Conservation (phyloP, 2,113 vertebrate species). For the Pseudopipra pipra region DNA sequence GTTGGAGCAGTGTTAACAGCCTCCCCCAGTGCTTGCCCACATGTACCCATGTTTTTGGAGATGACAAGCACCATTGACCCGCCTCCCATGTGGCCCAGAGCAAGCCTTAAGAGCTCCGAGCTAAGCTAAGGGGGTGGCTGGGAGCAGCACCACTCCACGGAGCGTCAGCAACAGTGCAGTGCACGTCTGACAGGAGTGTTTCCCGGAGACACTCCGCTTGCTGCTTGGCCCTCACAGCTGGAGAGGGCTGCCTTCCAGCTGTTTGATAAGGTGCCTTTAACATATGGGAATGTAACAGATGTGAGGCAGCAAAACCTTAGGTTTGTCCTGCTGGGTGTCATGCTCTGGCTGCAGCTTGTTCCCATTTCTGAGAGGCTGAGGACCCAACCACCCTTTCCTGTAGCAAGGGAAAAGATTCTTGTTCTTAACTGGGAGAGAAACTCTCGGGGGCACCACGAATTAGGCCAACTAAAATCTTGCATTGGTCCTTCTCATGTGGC, state of each 20-base stretch:
- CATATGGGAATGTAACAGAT: background rate
- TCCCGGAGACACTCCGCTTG: accelerated
- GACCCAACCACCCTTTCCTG: background rate
- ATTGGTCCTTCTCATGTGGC: background rate
- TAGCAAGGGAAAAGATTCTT: background rate
- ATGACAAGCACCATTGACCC: background rate
- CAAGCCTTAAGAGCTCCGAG: background rate
- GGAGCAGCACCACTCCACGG: background rate
- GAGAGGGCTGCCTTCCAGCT: background rate
- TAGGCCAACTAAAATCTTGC: background rate
- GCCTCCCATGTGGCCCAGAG: background rate
- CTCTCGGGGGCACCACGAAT: background rate
- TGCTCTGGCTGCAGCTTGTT: background rate
- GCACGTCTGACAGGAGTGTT: background rate
- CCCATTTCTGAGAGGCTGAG: background rate
- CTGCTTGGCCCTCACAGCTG: background rate
- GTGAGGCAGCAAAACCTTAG: background rate
- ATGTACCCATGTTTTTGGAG: background rate
- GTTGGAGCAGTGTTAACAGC: background rate
- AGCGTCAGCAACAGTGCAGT: accelerated
- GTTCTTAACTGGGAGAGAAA: background rate
- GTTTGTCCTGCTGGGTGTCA: background rate
- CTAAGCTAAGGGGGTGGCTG: background rate
- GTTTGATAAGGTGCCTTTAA: background rate
- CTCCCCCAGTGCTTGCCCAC: background rate